Evolutionary conservation across 1,140 invertebrate genomes (phyloP), one percentile per base, ranked within the genome.

Genomic region (Temnothorax curvispinosus): DNA sequence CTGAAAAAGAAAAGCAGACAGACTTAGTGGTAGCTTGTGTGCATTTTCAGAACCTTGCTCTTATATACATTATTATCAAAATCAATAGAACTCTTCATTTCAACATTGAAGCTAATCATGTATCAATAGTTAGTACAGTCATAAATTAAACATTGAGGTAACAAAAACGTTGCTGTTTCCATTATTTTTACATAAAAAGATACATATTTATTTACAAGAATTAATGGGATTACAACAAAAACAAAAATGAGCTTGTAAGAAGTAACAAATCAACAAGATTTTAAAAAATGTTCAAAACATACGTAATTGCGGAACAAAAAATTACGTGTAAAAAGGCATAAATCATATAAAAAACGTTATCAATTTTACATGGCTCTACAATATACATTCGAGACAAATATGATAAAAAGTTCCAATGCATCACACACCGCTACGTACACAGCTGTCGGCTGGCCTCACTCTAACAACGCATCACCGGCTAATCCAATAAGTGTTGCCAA

Each of bases 1-100:
- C 93, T 94, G 93, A 94, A 94, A 94, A 94, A 94, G 91, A 94
- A 94, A 94, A 94, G 92, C 92, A 94, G 93, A 94, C 93, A 93
- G 93, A 93, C 92, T 94, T 94, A 94, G 89, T 89, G 87, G 92
- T 93, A 92, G 92, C 91, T 88, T 93, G 91, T 93, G 92, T 92
- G 89, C 81, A 91, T 89, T 81, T 90, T 76, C 50, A 90, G 89
- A 90, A 85, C 89, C 75, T 81, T 84, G 41, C 35, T 91, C 88
- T 77, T 82, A 90, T 65, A 88, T 78, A 90, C 47, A 75, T 90
- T 35, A 44, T 71, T 35, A 44, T 71, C 27, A 74, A 74, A 82
- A 77, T 85, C 65, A 89, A 32, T 74, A 47, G 56, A 74, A 74
- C 27, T 71, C 35, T 50, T 71, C n/a, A 35, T 78, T 71, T 82